These are phyloP conservation scores for Clivina fossor DNA, from an alignment of 2,888 invertebrate genomes.

Conservation along the genomic window DNA sequence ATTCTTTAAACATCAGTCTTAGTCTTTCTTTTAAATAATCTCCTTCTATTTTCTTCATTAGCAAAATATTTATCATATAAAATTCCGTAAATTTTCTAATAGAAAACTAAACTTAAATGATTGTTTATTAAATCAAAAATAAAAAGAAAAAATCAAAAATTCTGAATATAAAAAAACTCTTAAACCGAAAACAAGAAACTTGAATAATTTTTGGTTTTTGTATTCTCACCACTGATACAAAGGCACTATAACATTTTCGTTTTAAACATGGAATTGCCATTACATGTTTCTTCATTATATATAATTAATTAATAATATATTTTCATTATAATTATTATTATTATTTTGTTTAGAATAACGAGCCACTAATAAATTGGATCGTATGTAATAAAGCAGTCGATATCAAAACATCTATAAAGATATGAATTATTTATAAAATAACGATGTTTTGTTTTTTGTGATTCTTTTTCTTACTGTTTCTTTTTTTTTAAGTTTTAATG, in stretches of 20 bases:
- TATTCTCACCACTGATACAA: slow-evolving; percentile 31
- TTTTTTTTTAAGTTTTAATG: not conserved
- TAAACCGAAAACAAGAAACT: slow-evolving; percentile 9
- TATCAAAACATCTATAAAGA: slow-evolving; percentile 32
- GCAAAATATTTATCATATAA: too few relatives aligned
- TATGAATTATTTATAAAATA: slow-evolving; percentile 31
- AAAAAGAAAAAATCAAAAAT: too few relatives aligned
- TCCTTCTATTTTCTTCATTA: too few relatives aligned
- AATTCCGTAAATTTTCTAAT: too few relatives aligned
- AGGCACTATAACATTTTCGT: slow-evolving; percentile 34
- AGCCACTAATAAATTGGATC: slow-evolving; percentile 9
- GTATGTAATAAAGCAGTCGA: slow-evolving; percentile 22
- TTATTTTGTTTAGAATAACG: too few relatives aligned
- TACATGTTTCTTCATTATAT: slow-evolving; percentile 25
- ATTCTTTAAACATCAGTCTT: too few relatives aligned
- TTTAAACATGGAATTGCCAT: slow-evolving; percentile 28
- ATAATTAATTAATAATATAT: slow-evolving; percentile 21
- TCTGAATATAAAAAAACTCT: slow-evolving; percentile 11
- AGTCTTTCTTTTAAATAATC: too few relatives aligned
- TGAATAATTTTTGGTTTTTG: slow-evolving; percentile 20
- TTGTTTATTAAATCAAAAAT: too few relatives aligned
- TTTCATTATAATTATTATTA: slow-evolving; percentile 3
- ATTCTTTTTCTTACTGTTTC: not conserved
- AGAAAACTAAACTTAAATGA: too few relatives aligned
- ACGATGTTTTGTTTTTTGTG: slow-evolving; percentile 20